Evolutionary conservation across 2,888 invertebrate species (phyloP), one percentile per base, ranked within the genome.

Genomic region (Polyploca ridens): DNA sequence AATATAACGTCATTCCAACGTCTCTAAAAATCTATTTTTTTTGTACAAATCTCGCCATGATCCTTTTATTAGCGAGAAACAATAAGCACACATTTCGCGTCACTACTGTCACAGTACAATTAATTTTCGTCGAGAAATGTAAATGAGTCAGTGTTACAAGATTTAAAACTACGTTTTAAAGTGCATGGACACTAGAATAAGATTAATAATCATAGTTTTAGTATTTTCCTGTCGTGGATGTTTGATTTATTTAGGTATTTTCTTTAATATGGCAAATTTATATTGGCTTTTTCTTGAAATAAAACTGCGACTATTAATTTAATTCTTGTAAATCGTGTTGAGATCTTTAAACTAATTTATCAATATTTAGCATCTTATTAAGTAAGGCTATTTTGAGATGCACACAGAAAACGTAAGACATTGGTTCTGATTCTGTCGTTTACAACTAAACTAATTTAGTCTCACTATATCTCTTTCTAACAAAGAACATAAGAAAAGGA

Each of bases 341-440:
- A 72, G 60, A 69, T 70, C 66, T 68, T 64, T 64, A 49, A 49
- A 49, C 49, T 49, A 49, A 7, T 16, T 49, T 60, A 49, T 67
- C 69, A 70, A 35, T 67, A 72, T 69, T 62, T 38, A 54, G 67
- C 59, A 62, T 66, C 67, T 69, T 66, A 65, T 16, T 44, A 63
- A 62, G 44, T 69, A 66, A 63, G 64, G 68, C 67, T 70, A 69
- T 70, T 58, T 64, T 62, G 41, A 46, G 59, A 68, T 70, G 67
- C 73, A 76, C 79, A 76, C 71, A 72, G 69, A 70, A 46, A 33
- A n/a, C 27, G 41, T 33, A n/a, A n/a, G 1, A n/a, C 8, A 10
- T n/a, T n/a, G n/a, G n/a, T n/a, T n/a, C n/a, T n/a, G n/a, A n/a
- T n/a, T n/a, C n/a, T n/a, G n/a, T n/a, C n/a, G n/a, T n/a, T n/a